These are phyloP conservation scores for Caprella mutica DNA, from an alignment of 2,888 invertebrate species.

Conservation along the genomic window DNA sequence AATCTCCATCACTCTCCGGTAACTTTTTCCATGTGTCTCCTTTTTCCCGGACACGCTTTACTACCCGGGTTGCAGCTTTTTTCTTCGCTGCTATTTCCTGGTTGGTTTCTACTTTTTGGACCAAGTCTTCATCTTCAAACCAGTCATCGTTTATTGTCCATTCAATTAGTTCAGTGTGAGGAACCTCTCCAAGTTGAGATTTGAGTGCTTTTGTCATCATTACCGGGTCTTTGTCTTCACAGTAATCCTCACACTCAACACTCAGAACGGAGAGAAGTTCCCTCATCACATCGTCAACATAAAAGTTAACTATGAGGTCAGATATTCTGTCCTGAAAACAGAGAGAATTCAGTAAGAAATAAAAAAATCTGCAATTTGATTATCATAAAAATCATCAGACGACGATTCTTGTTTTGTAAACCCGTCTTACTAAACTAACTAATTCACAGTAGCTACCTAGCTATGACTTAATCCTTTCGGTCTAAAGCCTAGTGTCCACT, in stretches of 20 bases:
- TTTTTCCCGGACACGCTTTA: not conserved
- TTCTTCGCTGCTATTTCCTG: conserved; percentile 15
- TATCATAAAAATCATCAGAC: too few relatives aligned
- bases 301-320: conserved; percentile 73
- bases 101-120: conserved; percentile 17
- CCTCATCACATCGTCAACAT: conserved; percentile 70
- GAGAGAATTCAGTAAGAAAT: too few relatives aligned
- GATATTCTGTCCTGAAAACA: conserved; percentile 76
- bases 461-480: too few relatives aligned
- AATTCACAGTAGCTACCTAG: too few relatives aligned
- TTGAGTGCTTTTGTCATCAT: conserved; percentile 10
- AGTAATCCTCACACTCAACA: conserved; percentile 61
- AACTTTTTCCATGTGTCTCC: too few relatives aligned
- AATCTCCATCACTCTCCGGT: too few relatives aligned
- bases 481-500: too few relatives aligned
- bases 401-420: too few relatives aligned
- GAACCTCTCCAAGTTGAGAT: not conserved
- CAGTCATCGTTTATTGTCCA: conserved; percentile 31
- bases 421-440: too few relatives aligned
- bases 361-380: too few relatives aligned
- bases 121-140: conserved; percentile 22
- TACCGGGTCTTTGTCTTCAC: conserved; percentile 51
- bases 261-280: conserved; percentile 62
- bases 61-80: not conserved
- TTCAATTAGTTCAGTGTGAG: conserved; percentile 22